Percentiles rank a stretch among this genome's conserved stretches.
Evolutionary conservation across 2,888 invertebrate species (phyloP).

Genomic region (Drosophila lacicola): DNA sequence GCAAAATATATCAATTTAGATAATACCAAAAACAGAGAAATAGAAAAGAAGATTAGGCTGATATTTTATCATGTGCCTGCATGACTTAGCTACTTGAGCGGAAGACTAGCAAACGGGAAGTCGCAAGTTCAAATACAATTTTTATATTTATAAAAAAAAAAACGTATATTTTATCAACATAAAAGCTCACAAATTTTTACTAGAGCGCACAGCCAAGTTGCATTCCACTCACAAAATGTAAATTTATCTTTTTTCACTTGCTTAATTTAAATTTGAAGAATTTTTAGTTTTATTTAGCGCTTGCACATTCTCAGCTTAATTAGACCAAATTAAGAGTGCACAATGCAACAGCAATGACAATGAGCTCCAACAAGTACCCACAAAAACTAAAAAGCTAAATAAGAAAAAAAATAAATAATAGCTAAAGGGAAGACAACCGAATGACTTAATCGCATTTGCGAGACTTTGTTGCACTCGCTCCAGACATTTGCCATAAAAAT

Average conservation of each 20-base stretch:
- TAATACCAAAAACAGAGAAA: neutral
- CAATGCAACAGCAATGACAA: conserved; percentile 59
- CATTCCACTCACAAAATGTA: neutral
- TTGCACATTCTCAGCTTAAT: conserved; percentile 62
- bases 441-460: conserved; percentile 78
- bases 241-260: conserved; percentile 4
- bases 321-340: conserved; percentile 69
- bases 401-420: conserved; percentile 3
- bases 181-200: neutral
- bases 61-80: too few species aligned
- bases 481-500: conserved; percentile 74
- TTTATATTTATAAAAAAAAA: too few species aligned
- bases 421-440: conserved; percentile 50
- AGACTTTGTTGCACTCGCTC: conserved; percentile 67
- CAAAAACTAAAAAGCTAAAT: conserved; percentile 27
- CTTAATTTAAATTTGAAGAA: conserved; percentile 37
- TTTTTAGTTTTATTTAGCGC: conserved; percentile 38
- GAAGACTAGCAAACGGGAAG: too few species aligned
- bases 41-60: too few species aligned
- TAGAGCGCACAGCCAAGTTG: neutral
- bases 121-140: too few species aligned
- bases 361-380: conserved; percentile 34
- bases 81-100: too few species aligned
- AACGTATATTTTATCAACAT: too few species aligned
- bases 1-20: neutral